Conservation (phyloP, 1,140 invertebrate genomes). For the Cydia fagiglandana region DNA sequence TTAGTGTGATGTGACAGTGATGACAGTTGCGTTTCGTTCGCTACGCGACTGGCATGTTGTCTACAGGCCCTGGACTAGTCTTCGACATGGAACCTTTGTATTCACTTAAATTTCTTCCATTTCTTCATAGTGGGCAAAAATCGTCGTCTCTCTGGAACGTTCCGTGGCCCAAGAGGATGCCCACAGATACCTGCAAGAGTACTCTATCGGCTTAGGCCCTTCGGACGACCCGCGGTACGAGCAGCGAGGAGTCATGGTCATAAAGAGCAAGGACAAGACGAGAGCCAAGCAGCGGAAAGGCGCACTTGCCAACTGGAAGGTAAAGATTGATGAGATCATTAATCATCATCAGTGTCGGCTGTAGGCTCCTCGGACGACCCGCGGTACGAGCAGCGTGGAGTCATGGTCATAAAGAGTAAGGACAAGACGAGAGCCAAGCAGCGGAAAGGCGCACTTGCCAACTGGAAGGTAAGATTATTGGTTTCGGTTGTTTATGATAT, state of each 20-base stretch:
- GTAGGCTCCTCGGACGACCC: conserved; percentile 91
- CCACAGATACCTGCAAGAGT: conserved; percentile 94
- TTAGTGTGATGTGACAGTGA: too few relatives aligned
- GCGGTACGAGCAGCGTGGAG: conserved; percentile 90
- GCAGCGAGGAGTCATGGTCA: conserved; percentile 96
- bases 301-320: conserved; percentile 99
- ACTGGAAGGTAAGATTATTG: conserved; percentile 92
- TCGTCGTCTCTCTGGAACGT: conserved; percentile 96
- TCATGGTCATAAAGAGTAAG: conserved; percentile 99
- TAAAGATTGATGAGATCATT: too few relatives aligned
- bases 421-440: conserved; percentile 97
- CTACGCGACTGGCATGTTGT: too few relatives aligned
- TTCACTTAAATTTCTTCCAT: not conserved
- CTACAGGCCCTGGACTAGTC: too few relatives aligned
- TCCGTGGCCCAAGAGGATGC: conserved; percentile 94
- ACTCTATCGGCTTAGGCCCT: conserved; percentile 95
- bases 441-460: conserved; percentile 95
- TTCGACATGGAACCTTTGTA: too few relatives aligned
- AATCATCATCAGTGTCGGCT: too few relatives aligned
- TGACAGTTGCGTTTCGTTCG: too few relatives aligned
- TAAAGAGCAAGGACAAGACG: conserved; percentile 98
- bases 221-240: conserved; percentile 90
- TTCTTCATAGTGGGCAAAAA: conserved; percentile 94
- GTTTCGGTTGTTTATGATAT: too few relatives aligned
- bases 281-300: conserved; percentile 97